Conservation (phyloP, 2,888 invertebrate genomes). For the Ypsolopha scabrella region DNA sequence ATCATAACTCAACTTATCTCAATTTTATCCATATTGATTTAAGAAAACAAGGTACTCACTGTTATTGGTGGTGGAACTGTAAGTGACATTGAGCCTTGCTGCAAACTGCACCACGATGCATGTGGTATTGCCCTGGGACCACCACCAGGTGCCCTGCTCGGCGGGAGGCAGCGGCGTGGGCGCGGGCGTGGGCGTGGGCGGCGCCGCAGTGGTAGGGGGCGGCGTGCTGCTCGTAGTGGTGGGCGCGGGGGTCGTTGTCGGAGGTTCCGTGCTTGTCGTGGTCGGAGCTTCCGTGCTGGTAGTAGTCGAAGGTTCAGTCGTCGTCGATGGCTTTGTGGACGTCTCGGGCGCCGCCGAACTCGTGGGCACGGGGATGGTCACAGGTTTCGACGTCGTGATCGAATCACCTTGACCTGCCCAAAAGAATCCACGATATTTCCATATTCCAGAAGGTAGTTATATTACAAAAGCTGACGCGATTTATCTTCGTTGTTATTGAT, state of each 20-base stretch:
- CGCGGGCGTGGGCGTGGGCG: conserved; percentile 26
- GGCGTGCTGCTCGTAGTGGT: conserved; percentile 28
- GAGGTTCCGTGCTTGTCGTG: conserved; percentile 44
- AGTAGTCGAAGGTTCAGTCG: background rate
- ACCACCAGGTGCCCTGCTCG: conserved; percentile 38
- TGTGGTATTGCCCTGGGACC: conserved; percentile 50
- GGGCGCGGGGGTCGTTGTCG: conserved; percentile 18
- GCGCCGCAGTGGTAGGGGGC: conserved; percentile 20
- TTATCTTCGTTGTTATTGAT: background rate
- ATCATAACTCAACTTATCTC: no score
- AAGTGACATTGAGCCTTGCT: conserved; percentile 73
- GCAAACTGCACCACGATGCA: conserved; percentile 78
- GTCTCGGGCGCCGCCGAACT: conserved; percentile 20
- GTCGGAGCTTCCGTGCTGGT: conserved; percentile 17
- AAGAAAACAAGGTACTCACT: background rate
- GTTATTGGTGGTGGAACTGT: conserved; percentile 28
- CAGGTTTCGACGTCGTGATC: conserved; percentile 11
- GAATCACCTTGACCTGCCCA: conserved; percentile 19
- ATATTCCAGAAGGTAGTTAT: background rate
- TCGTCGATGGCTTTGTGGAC: conserved; percentile 11
- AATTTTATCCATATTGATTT: no score
- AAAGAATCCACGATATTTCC: background rate
- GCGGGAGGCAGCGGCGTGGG: conserved; percentile 34
- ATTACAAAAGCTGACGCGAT: background rate
- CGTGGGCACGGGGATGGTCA: conserved; percentile 14